Percentiles rank a stretch among this genome's conserved stretches.
phyloP scores from a whole-genome alignment of 2,797 vertebrate species.

The Girardinus metallicus region DNA sequence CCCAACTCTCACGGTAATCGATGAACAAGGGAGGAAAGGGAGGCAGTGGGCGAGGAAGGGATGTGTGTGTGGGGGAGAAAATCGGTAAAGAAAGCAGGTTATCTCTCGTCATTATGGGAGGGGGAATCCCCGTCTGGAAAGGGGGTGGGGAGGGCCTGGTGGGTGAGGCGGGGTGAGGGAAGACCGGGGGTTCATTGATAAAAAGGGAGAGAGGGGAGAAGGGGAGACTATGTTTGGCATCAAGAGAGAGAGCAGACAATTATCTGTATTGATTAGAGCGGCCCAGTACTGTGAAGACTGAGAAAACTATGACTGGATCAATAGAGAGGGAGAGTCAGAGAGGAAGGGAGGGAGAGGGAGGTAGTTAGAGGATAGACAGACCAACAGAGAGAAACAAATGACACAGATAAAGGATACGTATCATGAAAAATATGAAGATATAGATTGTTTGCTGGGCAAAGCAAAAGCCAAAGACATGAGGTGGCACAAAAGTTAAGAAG shows the following conservation, averaged over 20 bases:
- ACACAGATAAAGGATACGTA: constrained; percentile 67
- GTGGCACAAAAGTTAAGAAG: constrained; percentile 43
- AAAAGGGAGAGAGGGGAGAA: constrained; percentile 72
- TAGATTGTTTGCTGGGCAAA: constrained; percentile 57
- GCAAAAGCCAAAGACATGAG: constrained; percentile 45
- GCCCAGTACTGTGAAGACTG: constrained; percentile 84
- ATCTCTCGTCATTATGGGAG: constrained; percentile 84
- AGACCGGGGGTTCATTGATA: constrained; percentile 82
- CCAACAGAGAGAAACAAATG: constrained; percentile 68
- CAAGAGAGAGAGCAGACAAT: constrained; percentile 85
- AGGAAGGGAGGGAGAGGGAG: constrained; percentile 40
- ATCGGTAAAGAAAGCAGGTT: constrained; percentile 88
- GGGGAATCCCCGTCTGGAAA: constrained; percentile 81
- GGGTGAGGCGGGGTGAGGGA: constrained; percentile 70
- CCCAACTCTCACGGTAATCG: constrained; percentile 84
- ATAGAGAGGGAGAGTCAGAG: constrained; percentile 74
- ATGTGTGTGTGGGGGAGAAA: constrained; percentile 60
- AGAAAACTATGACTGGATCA: constrained; percentile 87
- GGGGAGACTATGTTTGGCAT: constrained; percentile 80
- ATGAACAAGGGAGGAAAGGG: constrained; percentile 76
- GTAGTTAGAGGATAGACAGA: constrained; percentile 63
- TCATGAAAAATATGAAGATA: constrained; percentile 62
- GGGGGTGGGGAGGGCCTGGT: constrained; percentile 27
- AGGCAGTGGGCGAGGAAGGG: constrained; percentile 65
- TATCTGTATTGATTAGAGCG: constrained; percentile 88